phyloP scores from a whole-genome alignment of 2,888 invertebrate species.

The Orthosia gracilis region DNA sequence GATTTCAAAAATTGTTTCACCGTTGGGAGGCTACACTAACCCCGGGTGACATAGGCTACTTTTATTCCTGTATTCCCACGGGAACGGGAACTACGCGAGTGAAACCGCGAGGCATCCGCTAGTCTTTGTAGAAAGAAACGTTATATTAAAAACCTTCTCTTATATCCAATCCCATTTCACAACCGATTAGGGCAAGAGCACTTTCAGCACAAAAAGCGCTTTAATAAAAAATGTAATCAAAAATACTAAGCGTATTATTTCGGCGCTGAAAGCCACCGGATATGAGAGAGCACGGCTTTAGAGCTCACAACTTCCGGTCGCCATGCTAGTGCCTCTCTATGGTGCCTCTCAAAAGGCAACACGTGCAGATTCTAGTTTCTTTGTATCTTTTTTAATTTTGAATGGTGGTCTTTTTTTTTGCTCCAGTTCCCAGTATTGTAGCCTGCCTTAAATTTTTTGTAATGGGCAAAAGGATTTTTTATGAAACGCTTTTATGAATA shows the following conservation, averaged over 20 bases:
- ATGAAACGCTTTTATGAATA: neutral
- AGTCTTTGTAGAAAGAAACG: neutral
- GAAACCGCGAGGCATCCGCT: too few relatives aligned
- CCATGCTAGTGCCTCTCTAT: constrained; percentile 67
- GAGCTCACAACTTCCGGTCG: constrained; percentile 74
- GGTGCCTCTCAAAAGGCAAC: constrained; percentile 77
- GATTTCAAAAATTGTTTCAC: too few relatives aligned
- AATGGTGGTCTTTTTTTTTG: constrained; percentile 58
- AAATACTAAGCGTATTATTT: constrained; percentile 72
- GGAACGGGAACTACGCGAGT: too few relatives aligned
- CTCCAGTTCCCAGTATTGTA: constrained; percentile 19
- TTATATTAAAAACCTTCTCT: neutral
- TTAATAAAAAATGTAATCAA: constrained; percentile 64
- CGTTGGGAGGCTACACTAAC: too few relatives aligned
- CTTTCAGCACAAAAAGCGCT: constrained; percentile 24
- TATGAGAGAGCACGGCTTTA: constrained; percentile 78
- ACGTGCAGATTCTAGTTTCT: constrained; percentile 78
- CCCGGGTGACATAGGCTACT: too few relatives aligned
- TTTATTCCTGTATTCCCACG: too few relatives aligned
- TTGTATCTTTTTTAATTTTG: constrained; percentile 77
- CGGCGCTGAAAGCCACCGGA: constrained; percentile 74
- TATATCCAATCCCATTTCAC: neutral
- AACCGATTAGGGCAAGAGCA: constrained; percentile 19
- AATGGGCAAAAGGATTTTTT: constrained; percentile 25
- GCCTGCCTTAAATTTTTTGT: constrained; percentile 37